Evolutionary conservation across 2,113 vertebrate species (phyloP).

Genomic region (Ia io): DNA sequence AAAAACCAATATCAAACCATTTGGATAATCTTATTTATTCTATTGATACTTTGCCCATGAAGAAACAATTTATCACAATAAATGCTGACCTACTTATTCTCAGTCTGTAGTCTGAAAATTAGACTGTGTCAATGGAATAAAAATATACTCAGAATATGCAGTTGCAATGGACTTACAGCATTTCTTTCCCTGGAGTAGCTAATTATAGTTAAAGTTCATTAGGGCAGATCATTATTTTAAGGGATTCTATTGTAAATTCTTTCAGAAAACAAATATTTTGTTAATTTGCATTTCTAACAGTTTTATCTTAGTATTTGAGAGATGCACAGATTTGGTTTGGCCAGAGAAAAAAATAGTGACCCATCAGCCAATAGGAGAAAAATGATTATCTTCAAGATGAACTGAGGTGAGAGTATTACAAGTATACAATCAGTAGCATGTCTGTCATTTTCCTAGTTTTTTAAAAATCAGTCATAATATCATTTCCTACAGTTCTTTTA

Average conservation of each 20-base stretch:
- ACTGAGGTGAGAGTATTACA: neutral
- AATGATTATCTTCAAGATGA: neutral
- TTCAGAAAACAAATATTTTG: constrained; percentile 24
- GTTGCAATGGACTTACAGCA: neutral
- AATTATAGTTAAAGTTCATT: neutral
- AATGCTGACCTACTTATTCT: neutral
- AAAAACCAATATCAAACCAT: constrained; percentile 3
- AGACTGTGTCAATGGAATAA: neutral
- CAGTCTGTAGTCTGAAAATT: neutral
- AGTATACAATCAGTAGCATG: neutral
- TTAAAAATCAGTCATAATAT: neutral
- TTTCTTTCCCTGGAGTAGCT: neutral
- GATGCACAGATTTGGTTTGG: neutral
- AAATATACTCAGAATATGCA: neutral
- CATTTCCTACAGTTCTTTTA: neutral
- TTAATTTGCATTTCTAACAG: neutral
- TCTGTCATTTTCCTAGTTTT: neutral
- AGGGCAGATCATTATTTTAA: neutral
- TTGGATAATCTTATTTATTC: neutral
- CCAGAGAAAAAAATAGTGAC: neutral
- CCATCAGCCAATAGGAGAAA: neutral
- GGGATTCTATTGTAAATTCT: neutral
- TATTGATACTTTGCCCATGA: neutral
- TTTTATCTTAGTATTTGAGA: neutral
- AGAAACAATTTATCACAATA: constrained; percentile 16